phyloP scores from a whole-genome alignment of 2,113 vertebrate genomes.

The Panthera leo region DNA sequence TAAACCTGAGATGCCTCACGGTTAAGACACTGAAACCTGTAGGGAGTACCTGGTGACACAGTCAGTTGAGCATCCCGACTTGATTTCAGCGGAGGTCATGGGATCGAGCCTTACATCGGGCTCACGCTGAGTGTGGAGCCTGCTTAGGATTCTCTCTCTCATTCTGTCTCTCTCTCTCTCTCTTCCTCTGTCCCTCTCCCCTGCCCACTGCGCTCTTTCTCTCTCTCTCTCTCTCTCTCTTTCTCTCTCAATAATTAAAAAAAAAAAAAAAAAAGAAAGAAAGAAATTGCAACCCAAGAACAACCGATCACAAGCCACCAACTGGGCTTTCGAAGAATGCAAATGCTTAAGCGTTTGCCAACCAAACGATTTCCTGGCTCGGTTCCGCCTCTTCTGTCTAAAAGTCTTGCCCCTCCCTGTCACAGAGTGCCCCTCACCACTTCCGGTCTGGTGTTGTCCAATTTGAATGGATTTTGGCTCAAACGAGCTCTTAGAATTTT shows the following conservation, averaged over 20 bases:
- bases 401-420: not conserved
- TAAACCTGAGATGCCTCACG: not conserved
- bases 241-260: no score
- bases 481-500: not conserved
- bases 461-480: not conserved
- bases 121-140: no score
- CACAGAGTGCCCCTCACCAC: not conserved
- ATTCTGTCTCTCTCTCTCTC: no score
- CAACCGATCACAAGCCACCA: not conserved
- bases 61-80: no score
- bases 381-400: not conserved
- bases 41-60: no score
- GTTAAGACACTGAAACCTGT: not conserved
- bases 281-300: not conserved
- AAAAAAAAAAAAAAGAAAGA: not conserved
- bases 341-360: not conserved
- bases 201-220: no score
- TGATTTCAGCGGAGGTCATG: no score
- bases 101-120: no score
- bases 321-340: not conserved
- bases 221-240: no score
- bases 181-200: no score
- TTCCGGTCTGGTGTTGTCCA: not conserved
- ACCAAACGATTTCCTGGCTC: not conserved
- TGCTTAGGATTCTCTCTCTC: no score